phyloP scores from a whole-genome alignment of 2,888 invertebrate genomes.

The Caenorhabditis wallacei region DNA sequence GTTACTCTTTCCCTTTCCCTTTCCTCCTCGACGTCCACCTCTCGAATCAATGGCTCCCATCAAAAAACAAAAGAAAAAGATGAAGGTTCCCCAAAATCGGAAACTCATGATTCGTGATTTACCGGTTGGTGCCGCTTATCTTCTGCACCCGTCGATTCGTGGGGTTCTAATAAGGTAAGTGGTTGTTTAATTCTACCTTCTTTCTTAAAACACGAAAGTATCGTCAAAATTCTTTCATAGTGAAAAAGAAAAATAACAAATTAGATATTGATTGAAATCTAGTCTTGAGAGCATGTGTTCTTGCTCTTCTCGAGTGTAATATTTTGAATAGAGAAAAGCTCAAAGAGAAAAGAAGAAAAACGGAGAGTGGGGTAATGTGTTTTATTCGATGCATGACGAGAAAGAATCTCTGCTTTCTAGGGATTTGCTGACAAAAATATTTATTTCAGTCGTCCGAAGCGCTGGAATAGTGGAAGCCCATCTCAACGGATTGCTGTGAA shows the following conservation, averaged over 20 bases:
- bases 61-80: slow-evolving; percentile 41
- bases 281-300: slow-evolving; percentile 36
- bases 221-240: not conserved
- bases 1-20: slow-evolving; percentile 81
- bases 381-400: slow-evolving; percentile 22
- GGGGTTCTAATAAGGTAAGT: slow-evolving; percentile 47
- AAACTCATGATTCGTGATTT: slow-evolving; percentile 63
- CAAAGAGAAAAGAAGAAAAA: slow-evolving; percentile 10
- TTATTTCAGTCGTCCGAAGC: slow-evolving; percentile 48
- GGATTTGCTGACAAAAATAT: not conserved
- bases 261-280: slow-evolving; percentile 28
- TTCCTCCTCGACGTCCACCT: slow-evolving; percentile 79
- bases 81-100: slow-evolving; percentile 43
- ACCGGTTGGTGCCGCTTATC: slow-evolving; percentile 45
- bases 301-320: slow-evolving; percentile 41
- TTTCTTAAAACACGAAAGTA: not conserved
- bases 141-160: slow-evolving; percentile 66
- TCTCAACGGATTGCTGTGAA: slow-evolving; percentile 48
- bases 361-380: not conserved
- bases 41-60: slow-evolving; percentile 63
- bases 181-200: too few species aligned
- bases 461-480: slow-evolving; percentile 64
- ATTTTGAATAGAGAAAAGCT: slow-evolving; percentile 11
- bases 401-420: not conserved
- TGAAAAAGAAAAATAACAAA: slow-evolving; percentile 7